Conservation (phyloP, 2,113 vertebrate genomes). For the Alethe castanea region DNA sequence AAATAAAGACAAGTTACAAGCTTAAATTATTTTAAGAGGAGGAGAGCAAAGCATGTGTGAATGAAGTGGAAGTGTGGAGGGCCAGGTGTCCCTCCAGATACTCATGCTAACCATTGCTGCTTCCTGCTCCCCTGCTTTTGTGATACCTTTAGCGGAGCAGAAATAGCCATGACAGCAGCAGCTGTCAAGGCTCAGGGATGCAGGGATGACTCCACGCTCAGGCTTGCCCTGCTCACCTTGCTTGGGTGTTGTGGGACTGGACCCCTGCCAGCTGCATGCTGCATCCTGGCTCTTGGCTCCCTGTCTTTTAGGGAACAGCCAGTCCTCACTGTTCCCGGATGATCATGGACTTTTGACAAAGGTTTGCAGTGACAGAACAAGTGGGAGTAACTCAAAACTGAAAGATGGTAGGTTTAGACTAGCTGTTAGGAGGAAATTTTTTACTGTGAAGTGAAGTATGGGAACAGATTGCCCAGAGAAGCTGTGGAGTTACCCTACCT, state of each 20-base stretch:
- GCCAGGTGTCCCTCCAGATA: background rate
- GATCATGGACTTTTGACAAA: background rate
- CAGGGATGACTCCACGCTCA: background rate
- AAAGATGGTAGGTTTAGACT: background rate
- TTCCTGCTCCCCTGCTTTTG: background rate
- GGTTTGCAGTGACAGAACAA: background rate
- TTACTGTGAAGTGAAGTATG: background rate
- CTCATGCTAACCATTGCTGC: background rate
- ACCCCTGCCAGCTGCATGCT: background rate
- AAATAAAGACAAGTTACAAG: background rate
- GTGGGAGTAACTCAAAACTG: background rate
- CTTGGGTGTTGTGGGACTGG: background rate
- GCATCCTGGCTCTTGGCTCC: background rate
- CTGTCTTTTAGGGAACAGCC: background rate
- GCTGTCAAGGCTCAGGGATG: background rate
- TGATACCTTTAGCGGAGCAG: background rate
- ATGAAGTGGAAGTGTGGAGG: background rate
- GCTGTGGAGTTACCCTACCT: background rate
- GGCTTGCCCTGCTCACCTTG: background rate
- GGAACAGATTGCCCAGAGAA: background rate
- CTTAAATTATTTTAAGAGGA: background rate
- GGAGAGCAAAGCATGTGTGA: background rate
- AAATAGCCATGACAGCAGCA: background rate
- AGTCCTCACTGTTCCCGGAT: background rate
- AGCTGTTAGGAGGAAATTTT: background rate